These are phyloP conservation scores for Heliconius himera DNA, from an alignment of 1,140 invertebrate genomes.

Conservation along the genomic window DNA sequence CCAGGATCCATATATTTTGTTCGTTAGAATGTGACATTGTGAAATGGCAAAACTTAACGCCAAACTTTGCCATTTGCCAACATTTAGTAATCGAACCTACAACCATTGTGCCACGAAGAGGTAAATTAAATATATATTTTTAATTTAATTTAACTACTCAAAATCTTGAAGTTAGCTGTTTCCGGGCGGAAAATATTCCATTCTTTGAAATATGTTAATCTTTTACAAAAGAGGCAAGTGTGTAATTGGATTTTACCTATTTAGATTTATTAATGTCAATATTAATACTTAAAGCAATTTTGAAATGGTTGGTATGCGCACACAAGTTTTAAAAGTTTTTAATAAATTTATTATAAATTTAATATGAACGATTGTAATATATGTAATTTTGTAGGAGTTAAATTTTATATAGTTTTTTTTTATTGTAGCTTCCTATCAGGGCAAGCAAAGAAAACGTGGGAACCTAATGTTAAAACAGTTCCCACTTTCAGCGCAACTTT, in stretches of 20 bases:
- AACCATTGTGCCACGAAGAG: too few species aligned
- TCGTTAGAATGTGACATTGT: too few species aligned
- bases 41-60: too few species aligned
- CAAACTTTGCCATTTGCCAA: too few species aligned
- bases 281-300: constrained; percentile 3
- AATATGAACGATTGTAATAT: too few species aligned
- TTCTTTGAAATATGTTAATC: neutral
- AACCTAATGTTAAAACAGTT: too few species aligned
- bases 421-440: neutral
- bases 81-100: too few species aligned
- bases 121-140: neutral
- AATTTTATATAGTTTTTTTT: neutral
- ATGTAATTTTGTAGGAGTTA: too few species aligned
- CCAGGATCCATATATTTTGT: too few species aligned
- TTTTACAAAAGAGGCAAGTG: neutral
- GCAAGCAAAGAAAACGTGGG: too few species aligned
- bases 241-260: neutral
- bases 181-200: neutral
- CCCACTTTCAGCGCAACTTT: too few species aligned
- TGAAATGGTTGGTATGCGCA: neutral
- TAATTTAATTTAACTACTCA: neutral
- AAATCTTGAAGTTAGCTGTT: neutral
- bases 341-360: neutral
- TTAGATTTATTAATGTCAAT: neutral
- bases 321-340: neutral